Conservation (phyloP, 2,113 vertebrate genomes). For the Podocnemis expansa region DNA sequence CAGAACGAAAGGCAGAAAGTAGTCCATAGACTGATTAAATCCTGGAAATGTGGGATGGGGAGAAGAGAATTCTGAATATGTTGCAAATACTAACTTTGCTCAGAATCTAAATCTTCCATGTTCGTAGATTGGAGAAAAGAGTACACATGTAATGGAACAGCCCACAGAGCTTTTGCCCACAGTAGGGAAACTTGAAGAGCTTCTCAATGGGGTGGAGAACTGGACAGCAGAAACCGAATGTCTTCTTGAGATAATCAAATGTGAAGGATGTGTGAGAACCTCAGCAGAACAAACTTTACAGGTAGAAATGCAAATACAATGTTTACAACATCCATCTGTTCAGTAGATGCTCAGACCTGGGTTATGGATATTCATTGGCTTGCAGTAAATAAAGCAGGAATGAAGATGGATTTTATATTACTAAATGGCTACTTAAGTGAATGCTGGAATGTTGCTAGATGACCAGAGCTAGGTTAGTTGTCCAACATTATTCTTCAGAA, state of each 20-base stretch:
- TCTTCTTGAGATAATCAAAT: constrained; percentile 16
- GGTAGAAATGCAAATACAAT: constrained; percentile 57
- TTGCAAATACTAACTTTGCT: not conserved
- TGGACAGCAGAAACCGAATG: constrained; percentile 61
- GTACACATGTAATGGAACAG: constrained; percentile 26
- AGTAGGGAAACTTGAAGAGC: constrained; percentile 61
- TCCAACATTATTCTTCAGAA: not conserved
- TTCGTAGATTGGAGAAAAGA: constrained; percentile 58
- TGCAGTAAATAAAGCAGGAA: not conserved
- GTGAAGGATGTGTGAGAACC: not conserved
- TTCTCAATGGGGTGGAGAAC: constrained; percentile 40
- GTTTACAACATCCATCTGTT: not conserved
- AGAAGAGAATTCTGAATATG: not conserved
- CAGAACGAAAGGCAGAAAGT: not conserved
- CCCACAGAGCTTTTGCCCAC: not conserved
- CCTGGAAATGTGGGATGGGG: not conserved
- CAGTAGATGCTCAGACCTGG: not conserved
- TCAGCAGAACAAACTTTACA: constrained; percentile 48
- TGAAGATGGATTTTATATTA: not conserved
- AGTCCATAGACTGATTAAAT: not conserved
- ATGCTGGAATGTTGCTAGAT: not conserved
- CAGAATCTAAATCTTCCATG: not conserved
- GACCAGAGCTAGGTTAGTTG: not conserved
- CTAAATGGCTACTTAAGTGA: not conserved
- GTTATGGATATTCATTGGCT: rapidly evolving